Conservation (phyloP, 2,113 vertebrate genomes). For the Tachycineta bicolor region DNA sequence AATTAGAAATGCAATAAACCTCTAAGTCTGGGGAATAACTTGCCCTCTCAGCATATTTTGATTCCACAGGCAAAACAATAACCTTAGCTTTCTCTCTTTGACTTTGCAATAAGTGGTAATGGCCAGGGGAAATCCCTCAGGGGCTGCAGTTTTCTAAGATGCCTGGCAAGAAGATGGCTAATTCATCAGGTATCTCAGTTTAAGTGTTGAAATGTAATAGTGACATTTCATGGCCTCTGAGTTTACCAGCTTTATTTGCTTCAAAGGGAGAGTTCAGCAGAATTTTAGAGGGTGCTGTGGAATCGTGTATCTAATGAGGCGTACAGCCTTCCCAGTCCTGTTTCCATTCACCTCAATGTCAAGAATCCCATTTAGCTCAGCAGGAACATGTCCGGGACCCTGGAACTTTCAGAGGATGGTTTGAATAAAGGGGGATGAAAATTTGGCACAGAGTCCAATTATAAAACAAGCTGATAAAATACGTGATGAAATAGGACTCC, state of each 20-base stretch:
- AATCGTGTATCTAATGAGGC: conserved; percentile 54
- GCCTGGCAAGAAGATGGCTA: conserved; percentile 56
- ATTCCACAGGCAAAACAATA: conserved; percentile 24
- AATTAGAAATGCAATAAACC: conserved; percentile 64
- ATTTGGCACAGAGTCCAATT: not conserved
- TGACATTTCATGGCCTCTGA: conserved; percentile 66
- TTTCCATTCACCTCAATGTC: conserved; percentile 40
- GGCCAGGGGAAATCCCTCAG: conserved; percentile 21
- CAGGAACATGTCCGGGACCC: not conserved
- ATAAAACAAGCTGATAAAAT: conserved; percentile 29
- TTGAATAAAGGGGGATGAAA: conserved; percentile 12
- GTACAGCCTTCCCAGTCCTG: not conserved
- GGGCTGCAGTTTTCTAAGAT: conserved; percentile 31
- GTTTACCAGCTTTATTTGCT: conserved; percentile 73
- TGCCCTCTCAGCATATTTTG: conserved; percentile 65
- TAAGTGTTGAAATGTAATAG: conserved; percentile 63
- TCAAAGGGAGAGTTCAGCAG: conserved; percentile 73
- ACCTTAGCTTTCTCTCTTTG: conserved; percentile 37
- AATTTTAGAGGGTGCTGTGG: conserved; percentile 65
- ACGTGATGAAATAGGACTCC: not conserved
- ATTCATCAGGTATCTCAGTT: conserved; percentile 56
- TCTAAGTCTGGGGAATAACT: conserved; percentile 59
- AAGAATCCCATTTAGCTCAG: conserved; percentile 31
- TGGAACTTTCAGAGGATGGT: not conserved
- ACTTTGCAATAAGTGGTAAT: conserved; percentile 46